Evolutionary conservation across 2,797 vertebrate species (phyloP).

Genomic region (Siniperca obscura): DNA sequence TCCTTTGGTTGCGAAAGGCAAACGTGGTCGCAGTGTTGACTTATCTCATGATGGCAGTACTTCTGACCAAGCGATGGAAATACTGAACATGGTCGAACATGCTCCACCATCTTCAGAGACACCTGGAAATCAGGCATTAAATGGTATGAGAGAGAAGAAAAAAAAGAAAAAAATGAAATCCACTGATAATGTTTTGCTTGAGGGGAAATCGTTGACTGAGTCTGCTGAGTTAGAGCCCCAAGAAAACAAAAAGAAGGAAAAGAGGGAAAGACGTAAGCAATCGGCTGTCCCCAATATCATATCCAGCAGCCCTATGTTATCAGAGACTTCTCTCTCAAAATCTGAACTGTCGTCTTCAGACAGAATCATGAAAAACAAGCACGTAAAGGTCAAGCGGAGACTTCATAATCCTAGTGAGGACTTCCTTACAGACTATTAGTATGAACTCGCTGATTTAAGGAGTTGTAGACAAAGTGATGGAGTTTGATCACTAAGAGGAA

Average conservation of each 20-base stretch:
- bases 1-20: neutral
- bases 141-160: neutral
- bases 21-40: neutral
- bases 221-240: neutral
- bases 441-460: neutral
- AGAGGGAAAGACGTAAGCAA: neutral
- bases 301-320: neutral
- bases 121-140: neutral
- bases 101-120: neutral
- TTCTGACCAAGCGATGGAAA: neutral
- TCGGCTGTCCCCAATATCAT: neutral
- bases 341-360: neutral
- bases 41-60: neutral
- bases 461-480: neutral
- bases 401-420: slow-evolving; percentile 33
- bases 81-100: accelerated
- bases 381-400: slow-evolving; percentile 1
- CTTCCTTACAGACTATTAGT: neutral
- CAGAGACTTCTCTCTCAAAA: neutral
- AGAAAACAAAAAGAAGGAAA: slow-evolving; percentile 4
- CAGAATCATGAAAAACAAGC: neutral
- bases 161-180: slow-evolving; percentile 23
- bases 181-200: neutral
- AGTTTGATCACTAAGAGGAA: neutral
- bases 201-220: neutral